These are phyloP conservation scores for Scophthalmus maximus DNA, from an alignment of 2,113 vertebrate genomes.

Conservation along the genomic window DNA sequence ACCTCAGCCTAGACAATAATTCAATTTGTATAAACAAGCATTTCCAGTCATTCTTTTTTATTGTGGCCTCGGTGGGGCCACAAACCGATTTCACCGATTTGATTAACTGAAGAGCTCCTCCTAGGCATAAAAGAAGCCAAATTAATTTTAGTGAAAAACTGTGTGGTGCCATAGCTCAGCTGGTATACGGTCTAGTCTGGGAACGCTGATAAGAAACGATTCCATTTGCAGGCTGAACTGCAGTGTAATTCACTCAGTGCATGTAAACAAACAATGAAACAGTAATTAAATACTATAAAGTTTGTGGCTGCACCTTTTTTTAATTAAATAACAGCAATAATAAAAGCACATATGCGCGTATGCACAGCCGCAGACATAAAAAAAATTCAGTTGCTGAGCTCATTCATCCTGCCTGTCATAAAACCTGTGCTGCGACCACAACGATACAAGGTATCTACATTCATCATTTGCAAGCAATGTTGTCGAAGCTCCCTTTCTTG, in stretches of 20 bases:
- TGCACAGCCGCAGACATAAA: conserved; percentile 56
- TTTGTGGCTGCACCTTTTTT: conserved; percentile 62
- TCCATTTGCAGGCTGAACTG: conserved; percentile 59
- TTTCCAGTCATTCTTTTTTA: conserved; percentile 70
- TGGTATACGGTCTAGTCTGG: conserved; percentile 58
- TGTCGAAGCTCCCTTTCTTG: conserved; percentile 35
- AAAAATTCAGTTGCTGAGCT: conserved; percentile 52
- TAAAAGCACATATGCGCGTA: conserved; percentile 46
- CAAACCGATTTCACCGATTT: conserved; percentile 74
- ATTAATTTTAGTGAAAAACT: conserved; percentile 69
- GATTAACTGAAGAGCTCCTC: conserved; percentile 75
- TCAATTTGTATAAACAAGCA: conserved; percentile 64
- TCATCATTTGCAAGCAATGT: conserved; percentile 56
- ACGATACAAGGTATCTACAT: conserved; percentile 69
- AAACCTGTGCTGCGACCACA: conserved; percentile 56
- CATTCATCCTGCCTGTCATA: conserved; percentile 70
- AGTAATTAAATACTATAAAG: conserved; percentile 74
- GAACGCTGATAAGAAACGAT: conserved; percentile 71
- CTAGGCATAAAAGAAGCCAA: conserved; percentile 66
- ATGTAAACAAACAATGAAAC: conserved; percentile 70
- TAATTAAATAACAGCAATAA: conserved; percentile 64
- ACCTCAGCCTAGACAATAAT: conserved; percentile 46
- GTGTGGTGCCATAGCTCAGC: conserved; percentile 44
- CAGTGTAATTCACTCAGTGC: conserved; percentile 72
- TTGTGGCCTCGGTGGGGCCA: conserved; percentile 49